A percentile compares a stretch with the other conserved stretches of the same genome.
phyloP scores from a whole-genome alignment of 1,140 invertebrate species.

The Riptortus pedestris region DNA sequence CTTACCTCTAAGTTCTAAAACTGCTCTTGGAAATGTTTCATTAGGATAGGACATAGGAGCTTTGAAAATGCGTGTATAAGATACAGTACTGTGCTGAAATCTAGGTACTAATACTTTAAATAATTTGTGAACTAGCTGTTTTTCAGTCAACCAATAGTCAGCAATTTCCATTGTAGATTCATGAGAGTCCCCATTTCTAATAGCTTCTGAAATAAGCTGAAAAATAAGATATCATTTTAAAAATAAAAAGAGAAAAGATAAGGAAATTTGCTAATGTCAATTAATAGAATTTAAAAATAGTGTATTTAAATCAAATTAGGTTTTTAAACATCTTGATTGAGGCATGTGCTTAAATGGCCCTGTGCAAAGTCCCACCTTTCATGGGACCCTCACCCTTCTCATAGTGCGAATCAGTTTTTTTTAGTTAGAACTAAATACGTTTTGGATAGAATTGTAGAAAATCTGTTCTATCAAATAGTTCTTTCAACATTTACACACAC shows the following conservation, averaged over 20 bases:
- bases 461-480: too few species aligned
- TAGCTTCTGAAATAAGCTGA: slow-evolving; percentile 81
- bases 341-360: too few species aligned
- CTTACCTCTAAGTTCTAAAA: slow-evolving; percentile 56
- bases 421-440: too few species aligned
- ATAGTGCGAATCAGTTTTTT: too few species aligned
- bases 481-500: too few species aligned
- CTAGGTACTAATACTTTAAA: slow-evolving; percentile 85
- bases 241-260: not conserved
- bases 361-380: too few species aligned
- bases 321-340: too few species aligned
- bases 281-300: slow-evolving; percentile 12
- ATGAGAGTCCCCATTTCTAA: slow-evolving; percentile 72
- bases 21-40: slow-evolving; percentile 41
- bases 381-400: too few species aligned
- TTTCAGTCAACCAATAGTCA: slow-evolving; percentile 79
- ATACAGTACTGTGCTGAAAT: slow-evolving; percentile 55
- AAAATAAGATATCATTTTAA: slow-evolving; percentile 16
- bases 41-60: slow-evolving; percentile 42
- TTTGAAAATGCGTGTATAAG: slow-evolving; percentile 58
- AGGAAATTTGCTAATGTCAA: not conserved
- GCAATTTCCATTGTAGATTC: slow-evolving; percentile 79
- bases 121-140: slow-evolving; percentile 80
- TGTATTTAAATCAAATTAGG: too few species aligned
- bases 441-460: too few species aligned